Conservation (phyloP, 1,140 invertebrate species). For the Atopsyche davidsoni region DNA sequence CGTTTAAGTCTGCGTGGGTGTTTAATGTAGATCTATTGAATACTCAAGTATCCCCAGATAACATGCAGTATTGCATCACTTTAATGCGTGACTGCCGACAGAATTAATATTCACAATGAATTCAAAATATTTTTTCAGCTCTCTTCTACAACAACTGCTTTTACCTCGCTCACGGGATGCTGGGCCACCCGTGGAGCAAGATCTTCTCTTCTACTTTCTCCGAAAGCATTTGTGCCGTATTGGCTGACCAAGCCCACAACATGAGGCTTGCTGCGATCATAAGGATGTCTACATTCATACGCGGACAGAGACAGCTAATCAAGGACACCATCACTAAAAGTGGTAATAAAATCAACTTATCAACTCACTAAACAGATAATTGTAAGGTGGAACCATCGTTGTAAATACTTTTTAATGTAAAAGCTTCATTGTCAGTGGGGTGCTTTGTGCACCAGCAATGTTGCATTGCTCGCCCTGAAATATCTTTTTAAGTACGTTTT, state of each 20-base stretch:
- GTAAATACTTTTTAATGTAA: too few relatives aligned
- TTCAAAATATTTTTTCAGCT: conserved; percentile 39
- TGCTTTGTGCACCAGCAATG: too few relatives aligned
- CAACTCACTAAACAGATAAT: too few relatives aligned
- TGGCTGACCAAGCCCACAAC: conserved; percentile 41
- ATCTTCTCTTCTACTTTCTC: conserved; percentile 33
- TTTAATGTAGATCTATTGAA: too few relatives aligned
- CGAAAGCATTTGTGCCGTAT: conserved; percentile 33
- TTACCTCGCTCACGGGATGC: conserved; percentile 43
- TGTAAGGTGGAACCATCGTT: too few relatives aligned
- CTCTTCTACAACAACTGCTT: conserved; percentile 49
- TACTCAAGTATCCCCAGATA: too few relatives aligned
- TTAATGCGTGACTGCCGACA: too few relatives aligned
- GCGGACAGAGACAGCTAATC: conserved; percentile 38
- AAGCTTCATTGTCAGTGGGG: too few relatives aligned
- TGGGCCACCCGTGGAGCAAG: conserved; percentile 43
- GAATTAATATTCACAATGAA: too few relatives aligned
- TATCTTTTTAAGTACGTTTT: too few relatives aligned
- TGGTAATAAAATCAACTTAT: conserved; percentile 33
- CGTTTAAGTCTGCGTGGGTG: neutral
- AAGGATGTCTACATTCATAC: conserved; percentile 41
- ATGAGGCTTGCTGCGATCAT: conserved; percentile 40
- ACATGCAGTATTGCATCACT: too few relatives aligned
- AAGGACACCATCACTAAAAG: conserved; percentile 35
- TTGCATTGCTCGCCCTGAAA: too few relatives aligned